Evolutionary conservation across 2,113 vertebrate genomes (phyloP).

Genomic region (Aleadryas rufinucha): DNA sequence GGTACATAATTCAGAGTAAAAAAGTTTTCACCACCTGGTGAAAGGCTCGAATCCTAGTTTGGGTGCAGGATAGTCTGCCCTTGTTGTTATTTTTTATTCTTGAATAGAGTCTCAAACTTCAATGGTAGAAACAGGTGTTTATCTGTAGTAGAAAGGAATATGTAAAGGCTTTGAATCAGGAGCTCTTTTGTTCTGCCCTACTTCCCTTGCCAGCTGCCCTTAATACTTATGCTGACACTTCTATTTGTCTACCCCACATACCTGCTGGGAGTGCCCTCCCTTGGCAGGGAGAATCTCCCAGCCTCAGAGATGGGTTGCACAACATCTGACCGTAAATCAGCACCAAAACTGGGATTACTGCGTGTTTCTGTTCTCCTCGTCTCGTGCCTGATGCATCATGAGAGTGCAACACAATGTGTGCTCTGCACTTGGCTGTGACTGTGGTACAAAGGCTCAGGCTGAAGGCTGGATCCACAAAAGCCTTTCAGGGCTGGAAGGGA

Average conservation of each 20-base stretch:
- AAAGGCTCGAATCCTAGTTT: not conserved
- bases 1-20: not conserved
- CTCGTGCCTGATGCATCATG: not conserved
- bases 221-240: not conserved
- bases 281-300: not conserved
- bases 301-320: not conserved
- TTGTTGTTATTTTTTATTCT: not conserved
- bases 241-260: conserved; percentile 7
- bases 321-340: not conserved
- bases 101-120: accelerated
- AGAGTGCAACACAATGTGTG: accelerated
- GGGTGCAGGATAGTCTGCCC: not conserved
- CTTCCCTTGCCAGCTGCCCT: not conserved
- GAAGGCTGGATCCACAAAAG: not conserved
- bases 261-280: not conserved
- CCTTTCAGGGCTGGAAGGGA: not conserved
- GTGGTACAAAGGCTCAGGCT: not conserved
- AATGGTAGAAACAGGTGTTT: not conserved
- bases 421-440: not conserved
- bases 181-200: not conserved
- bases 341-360: not conserved
- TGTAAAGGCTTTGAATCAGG: not conserved
- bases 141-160: not conserved
- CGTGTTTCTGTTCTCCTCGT: not conserved
- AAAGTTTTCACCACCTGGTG: not conserved